Percentiles rank a stretch among this genome's conserved stretches.
Conservation (phyloP, 2,888 invertebrate genomes). For the Hyppa rectilinea region DNA sequence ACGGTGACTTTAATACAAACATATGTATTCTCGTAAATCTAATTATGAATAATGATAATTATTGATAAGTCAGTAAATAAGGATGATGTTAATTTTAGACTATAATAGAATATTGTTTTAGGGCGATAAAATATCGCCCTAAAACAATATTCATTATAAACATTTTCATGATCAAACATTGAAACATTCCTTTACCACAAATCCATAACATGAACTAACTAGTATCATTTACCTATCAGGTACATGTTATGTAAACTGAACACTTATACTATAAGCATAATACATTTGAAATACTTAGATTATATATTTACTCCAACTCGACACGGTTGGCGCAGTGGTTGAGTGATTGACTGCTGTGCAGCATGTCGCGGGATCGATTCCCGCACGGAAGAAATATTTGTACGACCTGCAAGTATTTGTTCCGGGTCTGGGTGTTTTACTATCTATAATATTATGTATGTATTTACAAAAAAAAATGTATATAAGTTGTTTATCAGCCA, state of each 20-base stretch:
- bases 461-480: too few relatives aligned
- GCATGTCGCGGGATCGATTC: too few relatives aligned
- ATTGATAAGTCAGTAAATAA: neutral
- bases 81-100: neutral
- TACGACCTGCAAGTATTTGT: too few relatives aligned
- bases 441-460: too few relatives aligned
- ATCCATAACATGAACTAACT: neutral
- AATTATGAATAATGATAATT: neutral
- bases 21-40: constrained; percentile 2
- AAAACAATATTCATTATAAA: too few relatives aligned
- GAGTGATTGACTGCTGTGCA: too few relatives aligned
- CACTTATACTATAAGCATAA: neutral
- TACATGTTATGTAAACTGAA: neutral
- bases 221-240: neutral
- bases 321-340: too few relatives aligned
- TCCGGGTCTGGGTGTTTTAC: too few relatives aligned
- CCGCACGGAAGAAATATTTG: too few relatives aligned
- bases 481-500: too few relatives aligned
- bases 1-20: neutral
- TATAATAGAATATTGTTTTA: too few relatives aligned
- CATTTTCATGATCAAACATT: neutral
- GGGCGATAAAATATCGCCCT: too few relatives aligned
- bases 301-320: neutral
- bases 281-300: neutral
- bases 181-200: neutral